Conservation (phyloP, 2,888 invertebrate species). For the Anticlea derivata region DNA sequence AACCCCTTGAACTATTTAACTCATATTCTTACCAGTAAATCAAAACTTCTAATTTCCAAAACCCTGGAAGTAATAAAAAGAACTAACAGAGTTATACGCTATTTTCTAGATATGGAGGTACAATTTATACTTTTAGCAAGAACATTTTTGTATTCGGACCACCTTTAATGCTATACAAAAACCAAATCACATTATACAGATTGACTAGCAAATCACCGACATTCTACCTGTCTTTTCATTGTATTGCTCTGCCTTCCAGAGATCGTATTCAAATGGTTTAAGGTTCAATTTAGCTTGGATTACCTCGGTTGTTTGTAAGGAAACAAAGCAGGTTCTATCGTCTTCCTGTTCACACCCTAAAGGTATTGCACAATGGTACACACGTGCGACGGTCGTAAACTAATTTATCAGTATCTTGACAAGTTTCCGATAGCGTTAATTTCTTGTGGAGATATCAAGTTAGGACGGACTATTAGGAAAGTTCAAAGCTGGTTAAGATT, state of each 20-base stretch:
- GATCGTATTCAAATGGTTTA: constrained; percentile 16
- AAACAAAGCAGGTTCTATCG: constrained; percentile 26
- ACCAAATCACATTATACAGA: constrained; percentile 33
- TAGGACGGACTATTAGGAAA: constrained; percentile 25
- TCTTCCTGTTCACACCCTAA: constrained; percentile 37
- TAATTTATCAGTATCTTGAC: constrained; percentile 38
- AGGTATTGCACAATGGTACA: constrained; percentile 36
- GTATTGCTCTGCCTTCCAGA: constrained; percentile 4
- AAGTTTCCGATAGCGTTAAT: constrained; percentile 38
- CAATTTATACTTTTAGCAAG: too few species aligned
- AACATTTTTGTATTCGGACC: neutral
- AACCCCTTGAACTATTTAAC: too few species aligned
- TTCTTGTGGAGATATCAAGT: constrained; percentile 32
- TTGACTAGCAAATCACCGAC: constrained; percentile 35
- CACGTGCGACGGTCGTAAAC: constrained; percentile 38
- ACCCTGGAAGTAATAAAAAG: too few species aligned
- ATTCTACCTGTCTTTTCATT: constrained; percentile 39
- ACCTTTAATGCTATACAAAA: constrained; percentile 6
- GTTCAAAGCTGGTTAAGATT: constrained; percentile 15
- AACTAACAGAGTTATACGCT: too few species aligned
- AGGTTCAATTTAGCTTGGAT: constrained; percentile 14
- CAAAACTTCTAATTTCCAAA: too few species aligned
- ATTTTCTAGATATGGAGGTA: too few species aligned
- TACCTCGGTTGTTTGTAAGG: constrained; percentile 13
- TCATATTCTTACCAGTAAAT: too few species aligned